Evolutionary conservation across 2,113 vertebrate genomes (phyloP).

Genomic region (Cyphomyrus plagiostoma): DNA sequence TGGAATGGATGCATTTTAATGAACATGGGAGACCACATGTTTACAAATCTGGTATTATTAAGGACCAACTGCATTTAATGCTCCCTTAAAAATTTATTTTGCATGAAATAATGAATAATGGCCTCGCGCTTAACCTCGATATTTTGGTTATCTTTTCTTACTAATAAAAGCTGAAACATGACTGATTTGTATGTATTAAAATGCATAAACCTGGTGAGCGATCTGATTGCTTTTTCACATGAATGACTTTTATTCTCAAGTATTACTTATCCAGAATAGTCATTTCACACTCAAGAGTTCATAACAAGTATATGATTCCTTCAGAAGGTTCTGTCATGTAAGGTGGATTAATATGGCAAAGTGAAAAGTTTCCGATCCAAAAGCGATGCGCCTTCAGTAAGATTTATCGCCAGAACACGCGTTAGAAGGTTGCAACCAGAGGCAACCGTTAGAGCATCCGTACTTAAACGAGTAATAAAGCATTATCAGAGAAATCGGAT

Average conservation of each 20-base stretch:
- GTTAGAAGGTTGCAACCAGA: background rate
- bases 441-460: background rate
- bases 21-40: background rate
- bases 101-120: background rate
- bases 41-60: background rate
- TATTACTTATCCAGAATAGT: background rate
- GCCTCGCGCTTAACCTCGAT: background rate
- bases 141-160: background rate
- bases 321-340: background rate
- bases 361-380: background rate
- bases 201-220: background rate
- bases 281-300: background rate
- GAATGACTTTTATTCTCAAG: background rate
- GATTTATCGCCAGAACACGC: background rate
- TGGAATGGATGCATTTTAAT: background rate
- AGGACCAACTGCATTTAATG: background rate
- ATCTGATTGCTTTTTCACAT: slow-evolving; percentile 11
- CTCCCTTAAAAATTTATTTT: background rate
- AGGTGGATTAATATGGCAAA: background rate
- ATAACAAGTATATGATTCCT: background rate
- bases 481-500: background rate
- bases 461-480: background rate
- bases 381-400: background rate
- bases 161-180: background rate
- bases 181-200: slow-evolving; percentile 2